A percentile compares a stretch with the other conserved stretches of the same genome.
Conservation (phyloP, 2,113 vertebrate genomes). For the Chionis minor region DNA sequence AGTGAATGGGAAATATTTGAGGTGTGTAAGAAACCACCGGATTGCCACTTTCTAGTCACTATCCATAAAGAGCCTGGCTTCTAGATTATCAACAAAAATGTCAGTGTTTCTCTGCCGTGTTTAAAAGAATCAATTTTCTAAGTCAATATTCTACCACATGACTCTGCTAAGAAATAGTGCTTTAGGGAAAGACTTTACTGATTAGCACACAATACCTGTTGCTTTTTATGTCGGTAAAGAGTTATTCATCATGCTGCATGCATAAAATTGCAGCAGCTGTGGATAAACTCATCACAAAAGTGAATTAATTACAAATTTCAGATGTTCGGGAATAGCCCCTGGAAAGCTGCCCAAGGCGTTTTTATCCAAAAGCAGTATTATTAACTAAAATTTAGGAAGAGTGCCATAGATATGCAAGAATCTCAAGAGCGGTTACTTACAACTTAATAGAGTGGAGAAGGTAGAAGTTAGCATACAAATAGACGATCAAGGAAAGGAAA, state of each 20-base stretch:
- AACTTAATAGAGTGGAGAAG: neutral
- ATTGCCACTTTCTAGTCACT: neutral
- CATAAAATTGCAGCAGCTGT: neutral
- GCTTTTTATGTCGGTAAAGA: neutral
- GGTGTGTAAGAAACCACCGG: neutral
- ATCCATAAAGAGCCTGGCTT: neutral
- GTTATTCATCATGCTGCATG: neutral
- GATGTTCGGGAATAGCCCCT: neutral
- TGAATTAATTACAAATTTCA: neutral
- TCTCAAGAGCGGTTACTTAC: neutral
- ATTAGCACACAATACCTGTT: neutral
- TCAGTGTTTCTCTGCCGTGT: neutral
- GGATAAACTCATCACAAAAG: neutral
- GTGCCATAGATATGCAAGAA: neutral
- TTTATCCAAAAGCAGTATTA: neutral
- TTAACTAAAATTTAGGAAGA: neutral
- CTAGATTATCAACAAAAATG: neutral
- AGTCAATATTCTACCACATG: neutral
- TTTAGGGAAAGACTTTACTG: neutral
- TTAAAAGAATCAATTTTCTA: neutral
- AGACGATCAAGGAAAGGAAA: neutral
- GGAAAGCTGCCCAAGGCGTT: neutral
- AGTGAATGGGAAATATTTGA: neutral
- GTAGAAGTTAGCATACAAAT: neutral
- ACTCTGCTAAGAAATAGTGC: neutral